A percentile compares a stretch with the other conserved stretches of the same genome.
These are phyloP conservation scores for Calyptommatus sinebrachiatus DNA, from an alignment of 2,113 vertebrate genomes.

Conservation along the genomic window DNA sequence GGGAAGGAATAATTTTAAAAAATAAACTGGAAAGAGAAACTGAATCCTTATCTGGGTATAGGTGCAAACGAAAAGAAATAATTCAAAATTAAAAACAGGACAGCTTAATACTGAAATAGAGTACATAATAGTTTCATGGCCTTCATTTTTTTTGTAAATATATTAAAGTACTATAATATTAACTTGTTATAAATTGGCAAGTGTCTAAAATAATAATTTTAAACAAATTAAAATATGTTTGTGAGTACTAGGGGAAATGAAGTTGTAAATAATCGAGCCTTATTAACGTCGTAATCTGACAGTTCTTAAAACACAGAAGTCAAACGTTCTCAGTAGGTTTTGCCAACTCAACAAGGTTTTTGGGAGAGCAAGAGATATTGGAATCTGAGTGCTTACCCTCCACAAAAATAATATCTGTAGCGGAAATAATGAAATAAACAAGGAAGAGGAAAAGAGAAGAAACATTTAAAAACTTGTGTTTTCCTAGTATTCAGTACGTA, in stretches of 20 bases:
- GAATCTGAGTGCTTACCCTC: conserved; percentile 52
- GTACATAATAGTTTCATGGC: conserved; percentile 6
- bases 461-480: conserved; percentile 70
- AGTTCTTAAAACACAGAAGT: conserved; percentile 10
- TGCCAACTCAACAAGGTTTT: conserved; percentile 29
- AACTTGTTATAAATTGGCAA: conserved; percentile 41
- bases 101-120: conserved; percentile 46
- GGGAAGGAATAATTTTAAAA: conserved; percentile 35
- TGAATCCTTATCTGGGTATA: not conserved
- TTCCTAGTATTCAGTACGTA: conserved; percentile 72
- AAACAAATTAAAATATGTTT: conserved; percentile 47
- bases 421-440: conserved; percentile 56
- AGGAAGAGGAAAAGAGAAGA: conserved; percentile 57
- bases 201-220: conserved; percentile 40
- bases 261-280: conserved; percentile 42
- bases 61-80: conserved; percentile 22
- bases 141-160: conserved; percentile 26
- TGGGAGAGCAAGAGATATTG: conserved; percentile 38
- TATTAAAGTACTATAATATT: conserved; percentile 30
- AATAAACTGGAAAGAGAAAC: conserved; percentile 19
- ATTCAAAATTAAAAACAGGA: conserved; percentile 32
- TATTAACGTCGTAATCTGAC: conserved; percentile 29
- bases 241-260: conserved; percentile 30
- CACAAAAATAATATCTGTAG: conserved; percentile 48
- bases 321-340: conserved; percentile 28